Percentiles rank a stretch among this genome's conserved stretches.
Conservation (phyloP, 2,888 invertebrate species). For the Nephrotoma appendiculata region DNA sequence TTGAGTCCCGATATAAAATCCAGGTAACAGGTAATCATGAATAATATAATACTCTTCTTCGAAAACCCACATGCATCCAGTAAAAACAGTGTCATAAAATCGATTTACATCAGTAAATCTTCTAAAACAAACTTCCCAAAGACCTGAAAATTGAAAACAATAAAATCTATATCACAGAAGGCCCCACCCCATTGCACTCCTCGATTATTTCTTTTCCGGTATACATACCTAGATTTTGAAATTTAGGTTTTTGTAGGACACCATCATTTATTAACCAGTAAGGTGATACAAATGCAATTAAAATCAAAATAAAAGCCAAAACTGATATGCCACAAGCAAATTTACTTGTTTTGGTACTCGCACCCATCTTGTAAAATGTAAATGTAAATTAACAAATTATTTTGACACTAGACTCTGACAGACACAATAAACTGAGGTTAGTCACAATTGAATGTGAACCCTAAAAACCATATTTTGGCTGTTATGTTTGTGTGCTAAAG, state of each 20-base stretch:
- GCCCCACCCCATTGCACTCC: not conserved
- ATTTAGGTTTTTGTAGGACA: conserved; percentile 58
- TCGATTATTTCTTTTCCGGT: not conserved
- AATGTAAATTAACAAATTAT: not conserved
- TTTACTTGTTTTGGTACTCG: conserved; percentile 27
- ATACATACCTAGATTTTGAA: conserved; percentile 58
- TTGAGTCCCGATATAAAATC: conserved; percentile 87
- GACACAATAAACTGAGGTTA: not conserved
- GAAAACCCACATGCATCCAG: conserved; percentile 93
- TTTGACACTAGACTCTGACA: not conserved
- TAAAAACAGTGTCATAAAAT: conserved; percentile 68
- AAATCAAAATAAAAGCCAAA: conserved; percentile 52
- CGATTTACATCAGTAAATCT: conserved; percentile 75
- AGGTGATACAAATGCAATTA: conserved; percentile 73
- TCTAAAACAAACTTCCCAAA: conserved; percentile 91
- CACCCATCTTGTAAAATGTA: conserved; percentile 23
- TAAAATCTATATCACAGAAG: not conserved
- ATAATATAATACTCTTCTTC: conserved; percentile 95
- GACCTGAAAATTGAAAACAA: conserved; percentile 40
- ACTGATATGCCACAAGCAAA: conserved; percentile 48
- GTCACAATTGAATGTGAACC: not conserved
- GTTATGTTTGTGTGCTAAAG: too few relatives aligned
- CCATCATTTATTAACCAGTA: conserved; percentile 80
- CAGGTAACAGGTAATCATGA: conserved; percentile 73
- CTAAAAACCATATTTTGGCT: not conserved